Evolutionary conservation across 2,797 vertebrate species (phyloP).

Genomic region (Tangara arthus): DNA sequence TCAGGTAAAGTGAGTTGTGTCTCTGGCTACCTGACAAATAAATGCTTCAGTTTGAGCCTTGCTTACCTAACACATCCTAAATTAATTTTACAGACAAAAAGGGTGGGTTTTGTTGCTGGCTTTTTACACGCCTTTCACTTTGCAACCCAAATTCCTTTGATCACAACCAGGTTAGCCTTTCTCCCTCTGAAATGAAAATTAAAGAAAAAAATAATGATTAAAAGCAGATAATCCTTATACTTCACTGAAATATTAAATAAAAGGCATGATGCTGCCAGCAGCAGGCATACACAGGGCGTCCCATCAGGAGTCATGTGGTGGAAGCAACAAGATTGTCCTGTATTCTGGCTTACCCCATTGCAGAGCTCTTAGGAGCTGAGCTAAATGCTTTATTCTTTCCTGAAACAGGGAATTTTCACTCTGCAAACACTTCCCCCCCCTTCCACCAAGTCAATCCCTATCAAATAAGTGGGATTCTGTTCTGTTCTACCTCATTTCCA

Average conservation of each 20-base stretch:
- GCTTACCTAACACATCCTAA: neutral
- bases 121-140: neutral
- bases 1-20: conserved; percentile 76
- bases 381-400: neutral
- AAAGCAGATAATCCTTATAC: neutral
- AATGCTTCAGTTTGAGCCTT: neutral
- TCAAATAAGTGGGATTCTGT: neutral
- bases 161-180: neutral
- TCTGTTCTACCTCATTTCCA: neutral
- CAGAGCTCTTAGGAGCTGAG: neutral
- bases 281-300: neutral
- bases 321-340: neutral
- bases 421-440: neutral
- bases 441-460: neutral
- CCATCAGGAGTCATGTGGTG: neutral
- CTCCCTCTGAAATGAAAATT: neutral
- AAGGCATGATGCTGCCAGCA: neutral
- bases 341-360: neutral
- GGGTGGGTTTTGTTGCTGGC: neutral
- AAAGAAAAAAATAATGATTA: neutral
- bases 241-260: neutral
- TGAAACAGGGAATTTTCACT: neutral
- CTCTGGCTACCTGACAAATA: neutral
- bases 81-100: neutral
- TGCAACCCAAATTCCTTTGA: neutral